Evolutionary conservation across 2,888 invertebrate genomes (phyloP), one percentile per base, ranked within the genome.

Genomic region (Blastobasis lacticolella): DNA sequence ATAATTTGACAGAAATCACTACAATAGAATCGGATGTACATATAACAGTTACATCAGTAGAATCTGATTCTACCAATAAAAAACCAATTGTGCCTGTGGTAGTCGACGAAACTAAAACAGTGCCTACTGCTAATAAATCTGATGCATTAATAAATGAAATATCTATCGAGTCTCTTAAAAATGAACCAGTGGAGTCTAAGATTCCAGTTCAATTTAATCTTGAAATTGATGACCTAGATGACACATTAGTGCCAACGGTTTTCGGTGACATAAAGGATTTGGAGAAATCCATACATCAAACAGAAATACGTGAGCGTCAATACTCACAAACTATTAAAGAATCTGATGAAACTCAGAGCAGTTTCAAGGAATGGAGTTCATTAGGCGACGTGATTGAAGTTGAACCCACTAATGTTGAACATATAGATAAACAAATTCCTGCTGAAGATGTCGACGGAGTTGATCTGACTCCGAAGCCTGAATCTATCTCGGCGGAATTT

Each of bases 221-320:
- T 42, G 61, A 71, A 53, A 67, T 71, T 48, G 70, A 73, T 51
- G 74, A 76, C 41, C 54, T 69, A 2, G 60, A 73, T 54, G 62
- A 75, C 37, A 72, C 72, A 37, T 66, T 78, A 57, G 70, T 81
- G 42, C 71, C 79, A 54, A 54, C 77, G 44, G 76, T 82, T 53
- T 84, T 80, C 54, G 78, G 76, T 53, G 66, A 74, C 47, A 57
- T 70, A 7, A 62, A 66, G 42, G 62, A 71, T 42, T 55, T 66
- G 38, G 66, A 75, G 63, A 59, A 65, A 48, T 62, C 67, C 10
- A 63, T 69, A 5, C 54, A 62, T 51, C 57, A 62, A 50, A 60
- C 51, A 36, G 55, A 62, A 54, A 41, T 54, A 45, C 49, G 49
- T 23, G 23, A 23, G 23, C 23, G 23, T 23, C 23, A 23, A 23